phyloP scores from a whole-genome alignment of 2,797 vertebrate genomes.

The Lithobates pipiens region DNA sequence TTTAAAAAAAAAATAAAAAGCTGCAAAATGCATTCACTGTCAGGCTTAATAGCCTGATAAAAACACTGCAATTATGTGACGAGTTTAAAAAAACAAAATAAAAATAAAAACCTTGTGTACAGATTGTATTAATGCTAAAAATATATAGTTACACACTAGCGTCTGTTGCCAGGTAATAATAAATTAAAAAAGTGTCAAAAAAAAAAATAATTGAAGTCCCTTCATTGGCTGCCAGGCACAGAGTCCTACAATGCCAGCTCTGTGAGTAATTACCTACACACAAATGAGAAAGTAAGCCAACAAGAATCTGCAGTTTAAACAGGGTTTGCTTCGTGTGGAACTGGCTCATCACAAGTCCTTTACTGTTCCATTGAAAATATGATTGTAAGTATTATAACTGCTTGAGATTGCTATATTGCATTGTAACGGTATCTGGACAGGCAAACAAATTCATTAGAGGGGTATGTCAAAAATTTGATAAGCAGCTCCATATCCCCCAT shows the following conservation, averaged over 20 bases:
- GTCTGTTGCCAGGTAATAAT: slow-evolving; percentile 31
- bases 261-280: neutral
- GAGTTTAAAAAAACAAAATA: slow-evolving; percentile 28
- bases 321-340: neutral
- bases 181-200: slow-evolving; percentile 19
- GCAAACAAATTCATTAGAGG: slow-evolving; percentile 4
- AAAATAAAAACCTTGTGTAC: slow-evolving; percentile 28
- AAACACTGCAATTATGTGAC: slow-evolving; percentile 60
- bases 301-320: slow-evolving; percentile 14
- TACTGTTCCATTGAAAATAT: slow-evolving; percentile 5
- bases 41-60: slow-evolving; percentile 34
- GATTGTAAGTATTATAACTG: neutral
- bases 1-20: slow-evolving; percentile 28
- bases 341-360: neutral
- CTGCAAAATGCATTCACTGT: slow-evolving; percentile 42
- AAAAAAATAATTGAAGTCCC: slow-evolving; percentile 25
- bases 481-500: neutral
- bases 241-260: slow-evolving; percentile 6
- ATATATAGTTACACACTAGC: slow-evolving; percentile 49
- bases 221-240: slow-evolving; percentile 55
- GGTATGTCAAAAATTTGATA: slow-evolving; percentile 5
- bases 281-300: neutral
- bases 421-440: slow-evolving; percentile 16
- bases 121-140: slow-evolving; percentile 54
- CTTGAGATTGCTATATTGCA: slow-evolving; percentile 27